Evolutionary conservation across 2,113 vertebrate genomes (phyloP).

Genomic region (Pandion haliaetus): DNA sequence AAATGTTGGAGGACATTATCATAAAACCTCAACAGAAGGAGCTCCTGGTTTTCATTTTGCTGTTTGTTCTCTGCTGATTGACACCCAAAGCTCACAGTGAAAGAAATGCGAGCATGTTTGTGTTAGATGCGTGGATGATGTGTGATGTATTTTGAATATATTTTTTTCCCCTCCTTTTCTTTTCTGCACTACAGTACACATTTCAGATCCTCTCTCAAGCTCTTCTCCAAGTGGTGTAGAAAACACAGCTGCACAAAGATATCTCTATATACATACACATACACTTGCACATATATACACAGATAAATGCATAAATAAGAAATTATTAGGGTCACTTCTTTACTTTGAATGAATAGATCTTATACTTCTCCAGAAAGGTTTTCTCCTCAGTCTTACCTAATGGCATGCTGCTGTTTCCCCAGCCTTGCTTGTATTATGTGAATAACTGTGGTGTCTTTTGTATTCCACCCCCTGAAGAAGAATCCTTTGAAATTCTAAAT

Average conservation of each 20-base stretch:
- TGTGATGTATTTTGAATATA: slow-evolving; percentile 65
- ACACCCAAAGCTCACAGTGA: slow-evolving; percentile 58
- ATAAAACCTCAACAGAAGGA: slow-evolving; percentile 66
- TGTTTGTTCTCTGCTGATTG: slow-evolving; percentile 72
- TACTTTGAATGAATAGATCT: slow-evolving; percentile 54
- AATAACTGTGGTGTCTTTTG: slow-evolving; percentile 68
- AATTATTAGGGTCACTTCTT: slow-evolving; percentile 54
- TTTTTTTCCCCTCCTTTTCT: slow-evolving; percentile 37
- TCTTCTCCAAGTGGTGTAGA: slow-evolving; percentile 53
- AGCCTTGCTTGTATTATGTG: slow-evolving; percentile 65
- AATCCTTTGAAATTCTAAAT: slow-evolving; percentile 79
- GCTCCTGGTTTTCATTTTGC: slow-evolving; percentile 63
- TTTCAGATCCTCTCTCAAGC: slow-evolving; percentile 59
- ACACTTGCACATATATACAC: background rate
- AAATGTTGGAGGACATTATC: slow-evolving; percentile 46
- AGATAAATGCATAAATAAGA: slow-evolving; percentile 38
- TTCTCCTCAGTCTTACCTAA: slow-evolving; percentile 59
- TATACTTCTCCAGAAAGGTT: slow-evolving; percentile 53
- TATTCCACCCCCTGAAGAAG: slow-evolving; percentile 76
- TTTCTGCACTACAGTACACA: slow-evolving; percentile 50
- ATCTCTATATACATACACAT: background rate
- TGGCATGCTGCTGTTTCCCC: slow-evolving; percentile 62
- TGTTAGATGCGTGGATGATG: slow-evolving; percentile 34
- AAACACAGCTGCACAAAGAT: background rate
- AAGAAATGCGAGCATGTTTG: slow-evolving; percentile 18